Base-by-base conservation (phyloP, 1,140 invertebrate species). In the Andricus grossulariae region DNA sequence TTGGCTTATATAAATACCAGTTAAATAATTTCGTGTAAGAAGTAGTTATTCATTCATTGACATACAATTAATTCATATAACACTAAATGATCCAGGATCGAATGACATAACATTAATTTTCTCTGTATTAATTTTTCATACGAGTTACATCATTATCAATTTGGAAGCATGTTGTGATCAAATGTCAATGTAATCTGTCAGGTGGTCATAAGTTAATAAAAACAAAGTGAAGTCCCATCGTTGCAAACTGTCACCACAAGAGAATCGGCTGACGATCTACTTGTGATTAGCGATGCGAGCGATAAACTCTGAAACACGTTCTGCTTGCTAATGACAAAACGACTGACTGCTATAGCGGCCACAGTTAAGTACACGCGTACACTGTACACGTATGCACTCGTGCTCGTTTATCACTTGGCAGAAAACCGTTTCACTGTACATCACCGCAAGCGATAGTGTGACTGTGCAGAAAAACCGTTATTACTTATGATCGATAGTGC, bases 401-500 rank as follows among this genome's bases (percentile, higher is more conserved):
- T 32, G 45, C 60, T 77, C 77, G 73, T 80, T 78, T 79, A 80
- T 77, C 80, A 82, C 74, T 70, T 54, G 70, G 51, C 72, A 76
- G 75, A 77, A 77, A 79, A 79, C 45, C 73, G 75, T 82, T 82
- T 77, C 75, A 71, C 77, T 72, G 57, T 73, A 72, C 74, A 75
- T 78, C 73, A 76, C 55, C 52, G 49, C 21, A 11, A 66, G 73
- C 18, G 18, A 51, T 39, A 39, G 73, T 77, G 76, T 73, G 60
- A 54, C 45, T 72, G 32, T 72, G 50, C 66, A 54, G 72, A 76
- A 79, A 78, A 78, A 52, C 51, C 66, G 75, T 78, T 74, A 74
- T 71, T 80, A 78, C 77, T 11, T 74, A 74, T 82, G 81, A 82
- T 82, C 80, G 79, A 82, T 80, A 80, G 81, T 80, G 73, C 50